Evolutionary conservation across 1,140 invertebrate genomes (phyloP), one percentile per base, ranked within the genome.

Genomic region (Sweltsa coloradensis): DNA sequence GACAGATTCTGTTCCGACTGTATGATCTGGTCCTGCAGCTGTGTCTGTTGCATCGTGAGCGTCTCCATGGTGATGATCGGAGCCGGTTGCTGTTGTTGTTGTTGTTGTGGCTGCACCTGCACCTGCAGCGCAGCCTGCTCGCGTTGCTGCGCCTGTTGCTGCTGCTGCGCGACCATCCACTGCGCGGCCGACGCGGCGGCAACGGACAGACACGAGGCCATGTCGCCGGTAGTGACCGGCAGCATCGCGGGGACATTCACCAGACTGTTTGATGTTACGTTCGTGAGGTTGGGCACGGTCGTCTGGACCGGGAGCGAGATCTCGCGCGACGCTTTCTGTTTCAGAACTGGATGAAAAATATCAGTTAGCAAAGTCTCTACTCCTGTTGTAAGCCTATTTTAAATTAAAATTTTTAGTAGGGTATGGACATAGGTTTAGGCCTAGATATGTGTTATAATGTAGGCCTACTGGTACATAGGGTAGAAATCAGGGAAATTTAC

Each of bases 1-100:
- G 83, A 81, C 46, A 97, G 71, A 74, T 97, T 97, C 58, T 83
- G 81, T 69, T 97, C 92, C 56, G 89, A 93, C 65, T 97, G 90
- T 54, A 80, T 78, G 40, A 97, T 91, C 70, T 97, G 90, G 58
- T 96, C 90, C 56, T 88, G 81, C 45, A 94, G 65, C 41, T 80
- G 76, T 52, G 78, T 76, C 58, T 92, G 83, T 63, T 95, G 89
- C 43, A 73, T 66, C 24, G 65, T 63, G 34, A 75, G 60, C 51
- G 63, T 64, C 26, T 74, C 67, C 45, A 76, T 3, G 1, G 48
- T 31, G 22, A 47, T 45, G 46, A 58, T 34, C 27, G 48, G 53
- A 22, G 51, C 53, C 34, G 51, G 51, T 16, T 36, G 34, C 24
- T 42, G 41, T 31, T 14, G 25, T 31, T n/a, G 34, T 31, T 25